These are phyloP conservation scores for Coelopa frigida DNA, from an alignment of 1,140 invertebrate species.

Conservation along the genomic window DNA sequence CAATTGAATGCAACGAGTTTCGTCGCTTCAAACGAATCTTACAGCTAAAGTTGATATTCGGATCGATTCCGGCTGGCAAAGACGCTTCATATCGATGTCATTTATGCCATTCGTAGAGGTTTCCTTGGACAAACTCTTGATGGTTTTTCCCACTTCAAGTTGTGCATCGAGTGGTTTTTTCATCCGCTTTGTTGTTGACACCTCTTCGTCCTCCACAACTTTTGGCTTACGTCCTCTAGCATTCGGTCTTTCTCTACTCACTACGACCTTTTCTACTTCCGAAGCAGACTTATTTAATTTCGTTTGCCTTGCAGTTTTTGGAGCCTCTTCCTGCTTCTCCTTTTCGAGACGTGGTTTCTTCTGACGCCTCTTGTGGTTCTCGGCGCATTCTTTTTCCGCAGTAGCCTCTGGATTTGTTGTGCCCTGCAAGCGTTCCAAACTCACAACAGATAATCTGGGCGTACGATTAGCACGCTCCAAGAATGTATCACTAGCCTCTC, in stretches of 20 bases:
- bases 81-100: too few species aligned
- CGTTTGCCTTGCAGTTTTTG: neutral
- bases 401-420: constrained; percentile 35
- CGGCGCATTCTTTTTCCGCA: constrained; percentile 10
- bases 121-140: neutral
- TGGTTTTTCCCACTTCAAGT: neutral
- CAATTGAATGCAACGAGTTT: constrained; percentile 22
- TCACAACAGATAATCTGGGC: constrained; percentile 50
- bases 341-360: neutral
- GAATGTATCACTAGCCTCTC: constrained; percentile 56
- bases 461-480: constrained; percentile 50
- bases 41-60: constrained; percentile 39
- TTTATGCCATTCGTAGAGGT: neutral
- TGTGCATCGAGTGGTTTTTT: neutral
- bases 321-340: neutral
- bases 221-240: constrained; percentile 8
- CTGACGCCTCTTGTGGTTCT: neutral
- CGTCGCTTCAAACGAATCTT: constrained; percentile 37
- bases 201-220: neutral
- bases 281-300: neutral
- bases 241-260: constrained; percentile 3
- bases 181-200: neutral
- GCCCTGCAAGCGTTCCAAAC: constrained; percentile 52
- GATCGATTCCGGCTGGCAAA: constrained; percentile 36
- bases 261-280: neutral